Conservation (phyloP, 1,140 invertebrate genomes). For the Harpegnathos saltator region DNA sequence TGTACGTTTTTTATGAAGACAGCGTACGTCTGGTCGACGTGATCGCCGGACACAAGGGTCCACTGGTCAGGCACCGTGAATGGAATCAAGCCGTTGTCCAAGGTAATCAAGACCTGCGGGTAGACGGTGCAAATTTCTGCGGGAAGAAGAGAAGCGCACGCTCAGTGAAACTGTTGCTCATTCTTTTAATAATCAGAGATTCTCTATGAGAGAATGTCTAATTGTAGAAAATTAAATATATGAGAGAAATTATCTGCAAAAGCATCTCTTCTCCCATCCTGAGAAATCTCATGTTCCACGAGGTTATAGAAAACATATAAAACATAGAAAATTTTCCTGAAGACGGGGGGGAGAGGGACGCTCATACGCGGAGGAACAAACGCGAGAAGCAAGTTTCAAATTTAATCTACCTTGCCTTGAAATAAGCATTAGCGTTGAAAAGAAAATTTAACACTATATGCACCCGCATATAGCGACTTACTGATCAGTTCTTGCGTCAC, state of each 20-base stretch:
- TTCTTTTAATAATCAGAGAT: neutral
- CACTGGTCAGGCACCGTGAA: constrained; percentile 67
- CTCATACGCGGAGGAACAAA: too few relatives aligned
- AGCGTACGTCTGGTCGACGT: constrained; percentile 63
- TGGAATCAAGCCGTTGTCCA: constrained; percentile 67
- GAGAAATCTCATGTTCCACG: too few relatives aligned
- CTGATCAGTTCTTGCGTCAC: neutral
- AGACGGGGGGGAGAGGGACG: too few relatives aligned
- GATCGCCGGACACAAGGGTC: constrained; percentile 72
- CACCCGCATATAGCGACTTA: constrained; percentile 3
- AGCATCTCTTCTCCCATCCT: too few relatives aligned
- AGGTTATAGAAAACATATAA: too few relatives aligned
- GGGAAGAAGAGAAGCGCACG: neutral
- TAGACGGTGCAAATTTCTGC: constrained; percentile 76
- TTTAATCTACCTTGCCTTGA: too few relatives aligned
- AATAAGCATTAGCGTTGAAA: too few relatives aligned
- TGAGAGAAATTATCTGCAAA: too few relatives aligned
- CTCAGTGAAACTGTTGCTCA: neutral
- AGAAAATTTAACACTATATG: neutral
- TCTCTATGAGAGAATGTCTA: neutral
- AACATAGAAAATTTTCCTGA: too few relatives aligned
- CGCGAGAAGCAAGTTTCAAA: too few relatives aligned
- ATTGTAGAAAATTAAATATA: too few relatives aligned
- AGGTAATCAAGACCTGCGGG: constrained; percentile 64
- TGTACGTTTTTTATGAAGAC: constrained; percentile 71